Base-by-base conservation (phyloP, 2,888 invertebrate species). In the Cephus pygmeus region DNA sequence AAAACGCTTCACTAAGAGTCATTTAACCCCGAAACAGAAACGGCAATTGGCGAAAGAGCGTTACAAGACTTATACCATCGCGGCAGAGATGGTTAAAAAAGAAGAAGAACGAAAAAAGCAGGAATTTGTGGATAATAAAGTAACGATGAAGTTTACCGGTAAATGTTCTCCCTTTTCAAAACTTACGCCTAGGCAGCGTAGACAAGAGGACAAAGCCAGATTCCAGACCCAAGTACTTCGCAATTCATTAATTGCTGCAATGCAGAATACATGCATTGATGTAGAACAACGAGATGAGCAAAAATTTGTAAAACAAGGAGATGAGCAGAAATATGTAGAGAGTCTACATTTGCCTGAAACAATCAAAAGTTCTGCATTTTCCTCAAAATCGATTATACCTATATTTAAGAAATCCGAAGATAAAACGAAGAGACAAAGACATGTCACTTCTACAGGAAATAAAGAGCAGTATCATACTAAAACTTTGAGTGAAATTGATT, bases 31-130 rank as follows among this genome's bases (percentile, higher is more conserved):
- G 0, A 97, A 96, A 90, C 96, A 97, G 88, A 95, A 95, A 87
- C 92, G 97, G 69, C 94, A 94, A 83, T 90, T 95, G 69, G 94
- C 95, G 2, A 96, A 96, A 88, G 96, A 97, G 85, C 94, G 97
- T 80, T 97, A 95, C 88, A 96, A 95, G 89, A 97, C 97, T 0
- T 97, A 97, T 88, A 97, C 96, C 0, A 96, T 97, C 69, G 95
- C 94, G 0, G 95, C 94, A 1, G 94, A 93, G 79, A 92, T 94
- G 87, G 92, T 93, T 3, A 92, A 92, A 84, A 91, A 92, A 74
- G 91, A 92, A 80, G 92, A 92, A 76, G 85, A 87, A 73, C 80
- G 85, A 11, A 83, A 84, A 6, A 87, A 90, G 75, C 86, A 84
- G 69, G 85, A 87, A 33, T 83, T 84, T n/a, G 80, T 75, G 11